Evolutionary conservation across 1,140 invertebrate genomes (phyloP), one percentile per base, ranked within the genome.

Genomic region (Dendrolimus punctatus): DNA sequence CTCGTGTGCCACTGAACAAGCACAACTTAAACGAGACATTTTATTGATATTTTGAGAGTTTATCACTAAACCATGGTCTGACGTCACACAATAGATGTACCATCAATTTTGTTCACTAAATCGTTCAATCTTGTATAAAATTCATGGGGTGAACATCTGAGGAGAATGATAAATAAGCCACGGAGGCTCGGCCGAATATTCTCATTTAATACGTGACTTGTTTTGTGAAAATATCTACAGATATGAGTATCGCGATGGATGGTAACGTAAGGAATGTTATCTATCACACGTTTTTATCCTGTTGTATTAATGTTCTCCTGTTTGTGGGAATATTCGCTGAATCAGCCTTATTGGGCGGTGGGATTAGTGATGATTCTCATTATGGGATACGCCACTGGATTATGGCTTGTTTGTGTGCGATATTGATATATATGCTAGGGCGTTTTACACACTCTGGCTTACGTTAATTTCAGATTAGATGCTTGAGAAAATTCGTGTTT

Each of bases 71-170:
- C 71, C 73, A 77, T 80, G 70, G 46, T 64, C 72, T 68, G 66
- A 73, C 76, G 76, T 74, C 68, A 66, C 67, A 71, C 78, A 72
- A 83, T 82, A 76, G 76, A 80, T 72, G 73, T 77, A 71, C 71
- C 80, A 85, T 85, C 80, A 83, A 83, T 85, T 82, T 81, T 71
- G 73, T 71, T 76, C 72, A 80, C 63, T 80, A 83, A 85, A 85
- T 83, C 82, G 79, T 76, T 85, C 80, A 82, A 82, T 83, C 82
- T 85, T 85, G 80, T 85, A 85, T 80, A 85, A 85, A 83, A 85
- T 85, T 85, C 82, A 85, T 85, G 77, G 80, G 80, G 76, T 80
- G 78, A 80, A 80, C 76, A 72, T 70, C 68, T 73, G 76, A 76
- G 71, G 69, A 66, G 82, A 83, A 85, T 85, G 80, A 85, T 85